These are phyloP conservation scores for Plotosus lineatus DNA, from an alignment of 2,113 vertebrate species.

Conservation along the genomic window DNA sequence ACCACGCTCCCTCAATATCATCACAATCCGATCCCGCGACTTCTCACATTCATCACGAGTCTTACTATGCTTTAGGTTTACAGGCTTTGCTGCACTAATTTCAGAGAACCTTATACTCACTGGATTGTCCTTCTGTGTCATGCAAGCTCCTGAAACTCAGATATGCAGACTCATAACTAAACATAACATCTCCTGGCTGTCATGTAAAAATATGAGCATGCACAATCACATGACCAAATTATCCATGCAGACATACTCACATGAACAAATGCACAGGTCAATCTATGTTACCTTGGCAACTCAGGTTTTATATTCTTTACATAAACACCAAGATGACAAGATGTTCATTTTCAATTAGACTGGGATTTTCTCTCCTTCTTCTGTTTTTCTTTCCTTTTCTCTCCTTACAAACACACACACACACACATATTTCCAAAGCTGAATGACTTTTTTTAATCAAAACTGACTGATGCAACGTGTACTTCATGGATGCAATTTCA, in stretches of 20 bases:
- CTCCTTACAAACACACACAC: slow-evolving; percentile 34
- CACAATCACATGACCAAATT: neutral
- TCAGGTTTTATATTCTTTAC: slow-evolving; percentile 71
- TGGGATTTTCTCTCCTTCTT: neutral
- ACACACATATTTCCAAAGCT: slow-evolving; percentile 36
- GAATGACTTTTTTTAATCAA: slow-evolving; percentile 48
- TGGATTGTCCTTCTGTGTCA: slow-evolving; percentile 67
- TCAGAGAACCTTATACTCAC: slow-evolving; percentile 62
- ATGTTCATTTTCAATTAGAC: slow-evolving; percentile 49
- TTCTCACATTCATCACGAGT: too few species aligned
- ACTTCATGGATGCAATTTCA: neutral
- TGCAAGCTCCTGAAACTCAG: slow-evolving; percentile 65
- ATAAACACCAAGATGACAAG: slow-evolving; percentile 65
- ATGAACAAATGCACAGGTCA: slow-evolving; percentile 58
- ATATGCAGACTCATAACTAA: slow-evolving; percentile 42
- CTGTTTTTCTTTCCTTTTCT: neutral
- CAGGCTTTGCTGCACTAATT: slow-evolving; percentile 51
- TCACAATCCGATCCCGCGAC: too few species aligned
- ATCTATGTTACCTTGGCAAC: slow-evolving; percentile 72
- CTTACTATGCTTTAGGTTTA: neutral
- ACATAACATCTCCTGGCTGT: neutral
- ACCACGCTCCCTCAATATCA: too few species aligned
- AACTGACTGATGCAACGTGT: slow-evolving; percentile 21
- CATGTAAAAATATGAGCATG: neutral
- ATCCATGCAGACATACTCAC: neutral